Evolutionary conservation across 1,140 invertebrate genomes (phyloP).

Genomic region (Amyelois transitella): DNA sequence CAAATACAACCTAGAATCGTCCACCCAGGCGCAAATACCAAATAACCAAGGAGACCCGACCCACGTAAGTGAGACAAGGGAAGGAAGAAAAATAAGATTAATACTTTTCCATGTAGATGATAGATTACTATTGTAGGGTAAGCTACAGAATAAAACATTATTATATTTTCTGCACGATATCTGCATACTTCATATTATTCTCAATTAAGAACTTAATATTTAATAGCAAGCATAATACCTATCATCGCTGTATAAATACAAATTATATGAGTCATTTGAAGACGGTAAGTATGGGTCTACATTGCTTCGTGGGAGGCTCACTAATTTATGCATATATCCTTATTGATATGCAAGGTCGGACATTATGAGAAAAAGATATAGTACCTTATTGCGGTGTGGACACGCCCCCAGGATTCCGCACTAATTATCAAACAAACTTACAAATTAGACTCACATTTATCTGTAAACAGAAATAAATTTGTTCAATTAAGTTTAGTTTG

Average conservation of each 20-base stretch:
- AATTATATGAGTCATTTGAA: not conserved
- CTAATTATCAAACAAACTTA: not conserved
- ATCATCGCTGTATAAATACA: not conserved
- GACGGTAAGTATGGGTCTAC: not conserved
- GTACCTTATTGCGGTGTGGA: not conserved
- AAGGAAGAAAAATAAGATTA: too few species aligned
- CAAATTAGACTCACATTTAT: not conserved
- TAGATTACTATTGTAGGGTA: too few species aligned
- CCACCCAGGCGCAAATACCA: too few species aligned
- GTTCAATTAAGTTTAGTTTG: too few species aligned
- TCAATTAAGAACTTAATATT: not conserved
- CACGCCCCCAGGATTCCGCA: not conserved
- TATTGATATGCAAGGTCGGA: not conserved
- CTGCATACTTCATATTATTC: not conserved
- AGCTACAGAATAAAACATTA: too few species aligned
- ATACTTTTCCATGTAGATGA: too few species aligned
- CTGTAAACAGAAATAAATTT: too few species aligned
- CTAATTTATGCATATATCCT: not conserved
- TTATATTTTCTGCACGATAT: not conserved
- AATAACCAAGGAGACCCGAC: too few species aligned
- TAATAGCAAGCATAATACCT: not conserved
- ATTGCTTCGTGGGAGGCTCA: not conserved
- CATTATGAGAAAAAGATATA: not conserved
- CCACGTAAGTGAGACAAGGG: too few species aligned
- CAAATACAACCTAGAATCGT: too few species aligned